These are phyloP conservation scores for Vulpes ferrilata DNA, from an alignment of 2,113 vertebrate genomes.

Conservation along the genomic window DNA sequence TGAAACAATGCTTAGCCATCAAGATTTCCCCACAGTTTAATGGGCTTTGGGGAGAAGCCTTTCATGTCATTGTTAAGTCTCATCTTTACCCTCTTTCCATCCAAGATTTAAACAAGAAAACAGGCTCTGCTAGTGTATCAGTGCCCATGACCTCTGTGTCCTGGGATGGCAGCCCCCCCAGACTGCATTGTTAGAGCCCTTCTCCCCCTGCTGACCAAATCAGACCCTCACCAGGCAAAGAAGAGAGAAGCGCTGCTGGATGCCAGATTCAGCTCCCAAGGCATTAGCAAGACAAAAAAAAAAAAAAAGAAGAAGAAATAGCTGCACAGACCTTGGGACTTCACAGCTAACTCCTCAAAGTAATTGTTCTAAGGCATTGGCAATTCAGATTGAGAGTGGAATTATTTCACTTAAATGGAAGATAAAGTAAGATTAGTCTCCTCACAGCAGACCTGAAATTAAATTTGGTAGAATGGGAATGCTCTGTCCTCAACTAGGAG, in stretches of 20 bases:
- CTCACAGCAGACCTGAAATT: slow-evolving; percentile 75
- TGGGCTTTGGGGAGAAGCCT: slow-evolving; percentile 91
- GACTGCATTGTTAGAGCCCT: slow-evolving; percentile 88
- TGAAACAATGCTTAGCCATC: slow-evolving; percentile 91
- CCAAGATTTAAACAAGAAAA: slow-evolving; percentile 88
- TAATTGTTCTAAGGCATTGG: slow-evolving; percentile 90
- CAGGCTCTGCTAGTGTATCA: slow-evolving; percentile 85
- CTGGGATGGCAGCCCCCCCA: slow-evolving; percentile 85
- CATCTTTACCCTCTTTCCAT: slow-evolving; percentile 88
- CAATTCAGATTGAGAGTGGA: slow-evolving; percentile 91
- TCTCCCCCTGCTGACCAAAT: slow-evolving; percentile 90
- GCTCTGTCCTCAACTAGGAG: slow-evolving; percentile 37
- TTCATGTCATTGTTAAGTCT: slow-evolving; percentile 92
- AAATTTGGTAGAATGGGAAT: slow-evolving; percentile 61
- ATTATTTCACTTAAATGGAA: slow-evolving; percentile 85
- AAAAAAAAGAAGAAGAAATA: slow-evolving; percentile 75
- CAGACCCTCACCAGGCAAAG: slow-evolving; percentile 86
- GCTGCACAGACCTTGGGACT: slow-evolving; percentile 88
- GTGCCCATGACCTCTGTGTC: slow-evolving; percentile 87
- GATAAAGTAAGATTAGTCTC: slow-evolving; percentile 82
- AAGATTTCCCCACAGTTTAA: slow-evolving; percentile 94
- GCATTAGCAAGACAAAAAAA: slow-evolving; percentile 93
- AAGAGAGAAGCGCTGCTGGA: slow-evolving; percentile 89
- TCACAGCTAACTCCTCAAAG: slow-evolving; percentile 84
- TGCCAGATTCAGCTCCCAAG: slow-evolving; percentile 89